Conservation (phyloP, 92 coral and sea anemone species). For the Zoanthus gigantus region DNA sequence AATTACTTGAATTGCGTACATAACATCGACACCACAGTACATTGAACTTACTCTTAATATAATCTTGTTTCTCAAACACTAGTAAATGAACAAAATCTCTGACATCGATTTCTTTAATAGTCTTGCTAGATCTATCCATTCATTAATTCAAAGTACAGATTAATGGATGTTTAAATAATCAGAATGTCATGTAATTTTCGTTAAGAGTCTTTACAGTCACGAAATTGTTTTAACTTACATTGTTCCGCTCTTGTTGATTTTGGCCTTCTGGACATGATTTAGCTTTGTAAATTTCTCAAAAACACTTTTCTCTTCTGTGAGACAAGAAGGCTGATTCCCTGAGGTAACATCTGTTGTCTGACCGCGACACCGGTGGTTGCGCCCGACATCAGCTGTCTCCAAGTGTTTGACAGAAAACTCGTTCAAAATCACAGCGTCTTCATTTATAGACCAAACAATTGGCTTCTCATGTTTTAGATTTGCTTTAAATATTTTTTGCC, state of each 20-base stretch:
- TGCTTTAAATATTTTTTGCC: neutral
- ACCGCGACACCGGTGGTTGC: neutral
- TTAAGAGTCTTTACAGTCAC: neutral
- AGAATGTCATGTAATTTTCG: too few relatives aligned
- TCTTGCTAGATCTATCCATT: too few relatives aligned
- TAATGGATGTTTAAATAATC: too few relatives aligned
- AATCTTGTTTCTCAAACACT: too few relatives aligned
- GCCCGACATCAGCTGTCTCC: neutral
- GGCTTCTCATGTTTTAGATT: neutral
- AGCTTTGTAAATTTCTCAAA: slow-evolving; percentile 6
- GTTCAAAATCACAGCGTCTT: neutral
- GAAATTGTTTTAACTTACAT: slow-evolving; percentile 63
- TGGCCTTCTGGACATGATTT: slow-evolving; percentile 78
- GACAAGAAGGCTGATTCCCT: neutral
- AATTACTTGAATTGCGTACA: too few relatives aligned
- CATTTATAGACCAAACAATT: neutral
- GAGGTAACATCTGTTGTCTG: slow-evolving; percentile 1
- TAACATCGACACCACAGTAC: too few relatives aligned
- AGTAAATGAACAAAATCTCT: too few relatives aligned
- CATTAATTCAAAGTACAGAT: too few relatives aligned
- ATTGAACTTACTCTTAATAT: too few relatives aligned
- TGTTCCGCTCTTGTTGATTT: slow-evolving; percentile 91
- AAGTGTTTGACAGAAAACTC: slow-evolving; percentile 22
- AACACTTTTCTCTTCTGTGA: neutral
- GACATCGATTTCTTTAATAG: too few relatives aligned